A percentile compares a stretch with the other conserved stretches of the same genome.
phyloP scores from a whole-genome alignment of 2,888 invertebrate species.

The Bombylius major region DNA sequence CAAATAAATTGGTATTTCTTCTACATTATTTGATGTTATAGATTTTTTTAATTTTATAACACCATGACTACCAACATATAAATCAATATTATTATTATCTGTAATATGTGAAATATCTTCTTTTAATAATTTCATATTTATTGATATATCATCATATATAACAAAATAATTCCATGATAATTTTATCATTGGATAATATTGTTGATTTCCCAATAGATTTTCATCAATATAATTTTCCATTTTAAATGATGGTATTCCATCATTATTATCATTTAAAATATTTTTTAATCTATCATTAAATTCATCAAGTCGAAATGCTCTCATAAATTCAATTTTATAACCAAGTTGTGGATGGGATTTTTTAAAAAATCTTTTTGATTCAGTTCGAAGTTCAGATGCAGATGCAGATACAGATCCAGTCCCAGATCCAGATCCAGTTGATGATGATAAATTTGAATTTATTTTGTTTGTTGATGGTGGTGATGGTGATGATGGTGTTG shows the following conservation, averaged over 20 bases:
- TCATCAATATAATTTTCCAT: constrained; percentile 18
- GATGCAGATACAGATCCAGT: neutral
- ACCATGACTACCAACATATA: constrained; percentile 23
- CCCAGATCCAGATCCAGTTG: too few relatives aligned
- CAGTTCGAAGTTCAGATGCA: constrained; percentile 7
- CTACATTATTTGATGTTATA: constrained; percentile 10
- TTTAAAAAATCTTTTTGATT: constrained; percentile 17
- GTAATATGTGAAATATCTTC: constrained; percentile 16
- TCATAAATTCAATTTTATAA: constrained; percentile 23
- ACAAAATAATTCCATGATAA: constrained; percentile 25
- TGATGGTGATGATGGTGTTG: neutral
- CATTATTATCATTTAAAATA: constrained; percentile 9
- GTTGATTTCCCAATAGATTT: constrained; percentile 19
- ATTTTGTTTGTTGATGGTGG: too few relatives aligned
- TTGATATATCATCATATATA: constrained; percentile 16
- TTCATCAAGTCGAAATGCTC: constrained; percentile 20
- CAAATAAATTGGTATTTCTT: constrained; percentile 21
- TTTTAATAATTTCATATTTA: constrained; percentile 17
- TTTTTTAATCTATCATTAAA: constrained; percentile 18
- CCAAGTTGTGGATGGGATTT: constrained; percentile 19
- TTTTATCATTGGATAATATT: constrained; percentile 20
- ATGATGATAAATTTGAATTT: neutral
- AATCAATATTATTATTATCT: constrained; percentile 15
- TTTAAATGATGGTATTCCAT: constrained; percentile 16
- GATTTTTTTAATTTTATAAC: constrained; percentile 14